phyloP scores from a whole-genome alignment of 92 coral and sea anemone species.

The Palythoa grandiflora region DNA sequence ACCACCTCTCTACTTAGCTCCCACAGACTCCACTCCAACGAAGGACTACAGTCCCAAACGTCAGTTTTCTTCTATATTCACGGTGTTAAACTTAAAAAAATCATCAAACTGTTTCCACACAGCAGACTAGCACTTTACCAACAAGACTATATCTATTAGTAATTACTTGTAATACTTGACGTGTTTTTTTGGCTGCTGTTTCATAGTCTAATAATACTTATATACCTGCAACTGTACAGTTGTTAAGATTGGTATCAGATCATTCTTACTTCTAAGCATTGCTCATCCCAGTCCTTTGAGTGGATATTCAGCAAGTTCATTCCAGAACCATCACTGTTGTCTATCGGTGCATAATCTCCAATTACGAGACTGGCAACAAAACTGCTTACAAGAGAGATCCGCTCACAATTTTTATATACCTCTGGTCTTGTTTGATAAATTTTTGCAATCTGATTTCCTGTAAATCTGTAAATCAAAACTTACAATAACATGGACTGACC shows the following conservation, averaged over 20 bases:
- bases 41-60: too few relatives aligned
- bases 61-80: too few relatives aligned
- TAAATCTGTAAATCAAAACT: constrained; percentile 64
- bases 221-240: not conserved
- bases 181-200: too few relatives aligned
- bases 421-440: constrained; percentile 78
- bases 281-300: constrained; percentile 85
- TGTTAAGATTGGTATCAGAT: not conserved
- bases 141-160: too few relatives aligned
- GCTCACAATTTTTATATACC: constrained; percentile 82
- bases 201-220: too few relatives aligned
- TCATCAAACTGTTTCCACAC: too few relatives aligned
- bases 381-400: constrained; percentile 92
- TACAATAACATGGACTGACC: too few relatives aligned
- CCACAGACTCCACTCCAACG: too few relatives aligned
- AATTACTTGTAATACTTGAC: too few relatives aligned
- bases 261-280: constrained; percentile 81
- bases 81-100: too few relatives aligned
- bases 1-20: too few relatives aligned
- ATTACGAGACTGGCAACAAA: constrained; percentile 88
- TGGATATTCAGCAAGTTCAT: constrained; percentile 94
- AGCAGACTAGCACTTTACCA: too few relatives aligned
- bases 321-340: constrained; percentile 98
- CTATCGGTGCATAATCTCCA: constrained; percentile 96
- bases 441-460: constrained; percentile 97